These are phyloP conservation scores for Luidia sarsii DNA, from an alignment of 53 echinoderm and acorn worm species.

Conservation along the genomic window DNA sequence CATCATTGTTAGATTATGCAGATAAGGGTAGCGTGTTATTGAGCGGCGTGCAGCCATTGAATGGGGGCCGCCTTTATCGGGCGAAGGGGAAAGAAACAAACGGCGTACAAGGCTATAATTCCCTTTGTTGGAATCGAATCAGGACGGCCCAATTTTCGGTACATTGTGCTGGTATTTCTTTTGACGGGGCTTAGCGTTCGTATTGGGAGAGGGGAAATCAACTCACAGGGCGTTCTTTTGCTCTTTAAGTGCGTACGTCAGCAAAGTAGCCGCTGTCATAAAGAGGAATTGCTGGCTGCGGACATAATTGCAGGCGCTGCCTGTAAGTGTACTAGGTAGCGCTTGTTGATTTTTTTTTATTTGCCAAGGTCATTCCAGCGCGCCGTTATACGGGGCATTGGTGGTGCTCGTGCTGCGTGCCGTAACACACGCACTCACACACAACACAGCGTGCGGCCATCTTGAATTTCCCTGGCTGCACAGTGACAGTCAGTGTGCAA, in stretches of 20 bases:
- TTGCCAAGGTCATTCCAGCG: neutral
- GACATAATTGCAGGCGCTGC: neutral
- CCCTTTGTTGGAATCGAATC: neutral
- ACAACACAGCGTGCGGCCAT: constrained; percentile 20
- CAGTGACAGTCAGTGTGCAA: neutral
- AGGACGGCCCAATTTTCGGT: neutral
- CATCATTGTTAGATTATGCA: constrained; percentile 25
- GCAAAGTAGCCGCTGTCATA: neutral
- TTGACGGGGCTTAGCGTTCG: too few relatives aligned
- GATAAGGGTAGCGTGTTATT: too few relatives aligned
- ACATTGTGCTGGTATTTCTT: constrained; percentile 21
- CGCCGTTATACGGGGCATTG: neutral
- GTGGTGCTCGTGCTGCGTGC: neutral
- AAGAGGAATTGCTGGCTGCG: neutral
- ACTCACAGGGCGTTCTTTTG: neutral
- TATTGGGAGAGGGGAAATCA: neutral
- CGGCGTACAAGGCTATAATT: too few relatives aligned
- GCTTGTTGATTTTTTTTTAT: neutral
- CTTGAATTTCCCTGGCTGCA: constrained; percentile 20
- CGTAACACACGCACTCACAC: too few relatives aligned
- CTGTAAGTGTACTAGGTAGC: neutral
- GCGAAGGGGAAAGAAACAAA: too few relatives aligned
- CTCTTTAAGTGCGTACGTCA: neutral
- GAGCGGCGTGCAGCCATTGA: too few relatives aligned
- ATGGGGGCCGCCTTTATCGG: too few relatives aligned